Base-by-base conservation (phyloP, 2,797 vertebrate species). In the Nothura maculosa region DNA sequence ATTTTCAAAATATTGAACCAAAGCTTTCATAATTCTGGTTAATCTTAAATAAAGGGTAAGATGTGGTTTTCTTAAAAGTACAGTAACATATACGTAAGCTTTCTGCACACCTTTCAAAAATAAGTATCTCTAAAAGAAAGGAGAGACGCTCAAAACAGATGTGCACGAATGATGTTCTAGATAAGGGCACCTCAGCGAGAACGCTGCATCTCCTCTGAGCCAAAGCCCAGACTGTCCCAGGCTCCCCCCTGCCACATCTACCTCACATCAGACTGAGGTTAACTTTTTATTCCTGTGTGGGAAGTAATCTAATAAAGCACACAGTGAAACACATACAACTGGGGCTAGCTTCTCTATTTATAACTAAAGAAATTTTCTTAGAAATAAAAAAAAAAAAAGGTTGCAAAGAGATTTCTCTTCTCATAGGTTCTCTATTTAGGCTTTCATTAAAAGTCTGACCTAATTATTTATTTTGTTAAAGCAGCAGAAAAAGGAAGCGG, bases 141-240 rank as follows among this genome's bases (percentile, higher is more conserved):
- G 48, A 81, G 47, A 80, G 81, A 40, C 7, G 82, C 66, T 87
- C 72, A 85, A 87, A 96, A 91, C 21, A 95, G 81, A 87, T 74
- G 36, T 0, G 0, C n/a, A 47, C 45, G 61, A 90, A 90, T 80
- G 25, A 94, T 81, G 75, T 64, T 90, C 81, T 80, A 87, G 90
- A 73, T 83, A 87, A 89, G 61, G 36, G 12, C 38, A 85, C 48
- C 62, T 66, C 3, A 2, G 48, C 18, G 22, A 92, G 54, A 40
- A 67, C 81, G 57, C 72, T 9, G 0, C 32, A 68, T 72, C 69
- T 63, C 48, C 36, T 80, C 54, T 28, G 50, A 90, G 78, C 19
- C 48, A 80, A 85, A 61, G 36, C 0, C 40, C 27, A 76, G 25
- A 42, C 13, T 24, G 22, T 58, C 87, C 87, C 77, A 79, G 77